Evolutionary conservation across 2,888 invertebrate genomes (phyloP), one percentile per base, ranked within the genome.

Genomic region (Lasioglossum leucozonium): DNA sequence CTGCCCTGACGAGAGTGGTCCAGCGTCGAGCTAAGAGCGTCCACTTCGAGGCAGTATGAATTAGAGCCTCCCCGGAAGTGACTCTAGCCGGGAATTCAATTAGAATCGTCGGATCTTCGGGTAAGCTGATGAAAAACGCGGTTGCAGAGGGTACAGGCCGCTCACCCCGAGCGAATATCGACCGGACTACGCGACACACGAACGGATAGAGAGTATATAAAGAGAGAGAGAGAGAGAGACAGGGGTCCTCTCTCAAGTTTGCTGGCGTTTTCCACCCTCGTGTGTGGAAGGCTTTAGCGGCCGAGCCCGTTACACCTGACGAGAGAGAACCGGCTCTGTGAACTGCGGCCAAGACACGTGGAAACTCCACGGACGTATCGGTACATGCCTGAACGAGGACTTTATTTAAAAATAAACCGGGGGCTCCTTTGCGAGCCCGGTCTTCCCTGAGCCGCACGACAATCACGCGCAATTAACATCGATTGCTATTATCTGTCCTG

Each of bases 91-190:
- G 67, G 81, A 88, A 91, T 88, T 88, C 77, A 88, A 91, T 91
- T 88, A 87, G 74, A 88, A 86, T 82, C 72, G 72, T 51, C 71
- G 78, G 62, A 79, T 80, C 72, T 83, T 71, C 72, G 51, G 79
- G 51, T 72, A 77, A 79, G 80, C 79, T 62, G 81, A 22, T 76
- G 77, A 80, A 71, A 87, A 82, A 88, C 82, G 80, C 79, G 81
- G 62, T 62, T 77, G 51, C 82, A 37, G 65, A 65, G 79, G 87
- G 89, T 86, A 82, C 87, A 93, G 93, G 92, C 88, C 93, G 91
- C 92, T 92, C 91, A 93, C 93, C 93, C 91, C 92, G 90, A 89
- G 77, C 84, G 84, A 92, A 92, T 93, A 93, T 93, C 93, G 93
- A 93, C 91, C 93, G 89, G 51, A 78, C 51, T 73, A 82, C 81